Evolutionary conservation across 2,888 invertebrate genomes (phyloP).

Genomic region (Pasiphila rectangulata): DNA sequence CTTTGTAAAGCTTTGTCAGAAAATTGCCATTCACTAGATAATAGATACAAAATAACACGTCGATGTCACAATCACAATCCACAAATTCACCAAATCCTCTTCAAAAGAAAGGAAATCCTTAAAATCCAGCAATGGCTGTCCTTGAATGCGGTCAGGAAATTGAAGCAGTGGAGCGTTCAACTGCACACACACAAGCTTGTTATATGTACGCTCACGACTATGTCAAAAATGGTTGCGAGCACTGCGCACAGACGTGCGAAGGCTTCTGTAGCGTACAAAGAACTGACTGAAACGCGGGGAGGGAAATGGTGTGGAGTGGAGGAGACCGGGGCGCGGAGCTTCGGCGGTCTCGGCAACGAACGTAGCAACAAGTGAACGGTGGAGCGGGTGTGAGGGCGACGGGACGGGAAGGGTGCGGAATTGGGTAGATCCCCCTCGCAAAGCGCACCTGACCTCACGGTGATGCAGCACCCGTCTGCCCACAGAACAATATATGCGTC

Average conservation of each 20-base stretch:
- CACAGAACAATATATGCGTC: constrained; percentile 41
- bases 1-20: constrained; percentile 33
- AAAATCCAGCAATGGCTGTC: constrained; percentile 39
- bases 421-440: constrained; percentile 52
- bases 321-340: constrained; percentile 51
- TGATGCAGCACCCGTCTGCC: constrained; percentile 49
- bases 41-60: constrained; percentile 42
- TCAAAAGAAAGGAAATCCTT: constrained; percentile 37
- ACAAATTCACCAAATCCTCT: constrained; percentile 42
- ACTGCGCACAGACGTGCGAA: constrained; percentile 61
- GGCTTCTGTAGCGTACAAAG: constrained; percentile 74
- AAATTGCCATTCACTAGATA: constrained; percentile 34
- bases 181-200: constrained; percentile 59
- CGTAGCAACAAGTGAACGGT: constrained; percentile 79
- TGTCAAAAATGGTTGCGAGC: constrained; percentile 54
- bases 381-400: constrained; percentile 54
- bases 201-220: constrained; percentile 57
- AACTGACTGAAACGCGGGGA: constrained; percentile 78
- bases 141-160: constrained; percentile 60
- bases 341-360: constrained; percentile 64
- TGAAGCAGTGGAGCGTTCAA: constrained; percentile 54
- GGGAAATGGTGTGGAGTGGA: constrained; percentile 60
- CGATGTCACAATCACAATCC: constrained; percentile 58
- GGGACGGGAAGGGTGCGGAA: constrained; percentile 42
- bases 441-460: constrained; percentile 65